Percentiles rank a stretch among this genome's conserved stretches.
These are phyloP conservation scores for Thyatira batis DNA, from an alignment of 2,888 invertebrate species.

Conservation along the genomic window DNA sequence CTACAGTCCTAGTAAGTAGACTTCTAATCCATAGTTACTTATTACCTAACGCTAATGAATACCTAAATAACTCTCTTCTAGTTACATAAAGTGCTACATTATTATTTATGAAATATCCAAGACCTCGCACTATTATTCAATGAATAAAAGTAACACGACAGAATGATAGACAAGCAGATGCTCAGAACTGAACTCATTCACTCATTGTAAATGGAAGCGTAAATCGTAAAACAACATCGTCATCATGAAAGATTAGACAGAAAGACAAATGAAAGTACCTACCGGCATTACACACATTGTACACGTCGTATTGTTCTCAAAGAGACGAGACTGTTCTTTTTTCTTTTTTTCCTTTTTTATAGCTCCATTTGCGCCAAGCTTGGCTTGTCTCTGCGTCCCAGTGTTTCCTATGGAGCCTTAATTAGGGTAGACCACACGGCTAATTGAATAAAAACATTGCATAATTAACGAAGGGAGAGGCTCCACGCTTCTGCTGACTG, in stretches of 20 bases:
- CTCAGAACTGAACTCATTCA: conserved; percentile 31
- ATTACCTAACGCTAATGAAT: not conserved
- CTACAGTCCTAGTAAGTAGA: no score
- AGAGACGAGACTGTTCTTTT: conserved; percentile 52
- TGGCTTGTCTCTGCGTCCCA: conserved; percentile 51
- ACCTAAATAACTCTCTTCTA: not conserved
- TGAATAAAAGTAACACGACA: not conserved
- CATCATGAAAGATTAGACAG: conserved; percentile 74
- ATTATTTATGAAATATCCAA: not conserved
- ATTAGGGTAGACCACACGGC: conserved; percentile 69
- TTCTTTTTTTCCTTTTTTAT: conserved; percentile 55
- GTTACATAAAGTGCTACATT: no score
- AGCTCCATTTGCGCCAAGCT: conserved; percentile 63
- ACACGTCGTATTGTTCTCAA: conserved; percentile 58
- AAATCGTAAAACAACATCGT: conserved; percentile 67
- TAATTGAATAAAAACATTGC: conserved; percentile 79
- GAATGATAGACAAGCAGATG: not conserved
- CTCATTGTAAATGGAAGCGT: conserved; percentile 54
- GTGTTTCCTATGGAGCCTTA: conserved; percentile 54
- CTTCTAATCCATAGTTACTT: no score
- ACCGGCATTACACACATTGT: conserved; percentile 52
- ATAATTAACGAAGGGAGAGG: conserved; percentile 62
- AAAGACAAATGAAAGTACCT: conserved; percentile 62
- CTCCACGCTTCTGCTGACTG: conserved; percentile 17
- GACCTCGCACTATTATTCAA: not conserved